phyloP scores from a whole-genome alignment of 2,113 vertebrate species.

The cat (Felis catus) region DNA sequence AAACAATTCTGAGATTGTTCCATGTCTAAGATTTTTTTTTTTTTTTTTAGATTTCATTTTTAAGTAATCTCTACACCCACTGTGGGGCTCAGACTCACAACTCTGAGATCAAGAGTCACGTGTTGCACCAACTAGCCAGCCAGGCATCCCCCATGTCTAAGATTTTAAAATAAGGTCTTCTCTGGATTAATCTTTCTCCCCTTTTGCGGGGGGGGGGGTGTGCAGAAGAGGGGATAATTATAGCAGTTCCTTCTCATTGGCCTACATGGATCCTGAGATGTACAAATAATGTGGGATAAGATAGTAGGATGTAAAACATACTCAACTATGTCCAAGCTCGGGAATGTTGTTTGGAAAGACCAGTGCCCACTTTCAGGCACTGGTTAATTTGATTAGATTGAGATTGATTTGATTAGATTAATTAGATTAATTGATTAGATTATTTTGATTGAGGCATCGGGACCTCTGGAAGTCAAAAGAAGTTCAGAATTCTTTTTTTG shows the following conservation, averaged over 20 bases:
- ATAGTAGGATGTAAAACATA: neutral
- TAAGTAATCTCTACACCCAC: neutral
- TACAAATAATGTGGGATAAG: neutral
- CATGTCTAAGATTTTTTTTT: neutral
- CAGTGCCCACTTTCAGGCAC: neutral
- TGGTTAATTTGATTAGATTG: too few species aligned
- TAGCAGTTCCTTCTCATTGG: neutral
- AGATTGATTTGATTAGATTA: too few species aligned
- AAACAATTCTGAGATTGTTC: neutral
- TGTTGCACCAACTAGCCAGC: neutral
- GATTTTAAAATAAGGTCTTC: neutral
- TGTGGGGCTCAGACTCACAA: neutral
- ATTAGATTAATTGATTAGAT: too few species aligned
- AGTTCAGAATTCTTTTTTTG: neutral
- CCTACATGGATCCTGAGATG: neutral
- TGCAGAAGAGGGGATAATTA: neutral
- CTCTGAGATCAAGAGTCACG: neutral
- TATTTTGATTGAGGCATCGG: neutral
- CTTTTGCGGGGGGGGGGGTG: neutral
- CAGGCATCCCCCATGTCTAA: neutral
- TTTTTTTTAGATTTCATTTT: neutral
- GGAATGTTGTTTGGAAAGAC: neutral
- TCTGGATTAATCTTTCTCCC: neutral
- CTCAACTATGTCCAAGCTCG: neutral
- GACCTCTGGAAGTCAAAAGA: neutral